A percentile compares a stretch with the other conserved stretches of the same genome.
These are phyloP conservation scores for Bufo bufo DNA, from an alignment of 2,113 vertebrate species.

Conservation along the genomic window DNA sequence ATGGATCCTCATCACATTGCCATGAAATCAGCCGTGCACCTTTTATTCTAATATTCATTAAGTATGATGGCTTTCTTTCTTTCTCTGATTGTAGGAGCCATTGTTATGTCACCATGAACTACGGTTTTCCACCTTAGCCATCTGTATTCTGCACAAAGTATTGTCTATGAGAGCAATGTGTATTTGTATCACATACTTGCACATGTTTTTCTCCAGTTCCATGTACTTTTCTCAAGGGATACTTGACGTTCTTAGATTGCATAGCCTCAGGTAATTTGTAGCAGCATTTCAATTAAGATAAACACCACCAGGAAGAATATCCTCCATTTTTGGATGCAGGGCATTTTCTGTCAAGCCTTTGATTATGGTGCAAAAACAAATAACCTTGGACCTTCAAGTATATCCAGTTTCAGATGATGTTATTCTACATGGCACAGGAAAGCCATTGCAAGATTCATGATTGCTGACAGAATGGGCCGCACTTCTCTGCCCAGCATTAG, in stretches of 20 bases:
- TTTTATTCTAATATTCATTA: not conserved
- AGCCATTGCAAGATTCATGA: slow-evolving; percentile 33
- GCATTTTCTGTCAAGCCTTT: slow-evolving; percentile 51
- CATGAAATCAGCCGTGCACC: not conserved
- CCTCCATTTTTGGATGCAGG: slow-evolving; percentile 40
- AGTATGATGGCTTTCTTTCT: not conserved
- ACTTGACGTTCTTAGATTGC: slow-evolving; percentile 36
- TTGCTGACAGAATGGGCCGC: slow-evolving; percentile 9
- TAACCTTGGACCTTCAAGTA: slow-evolving; percentile 54
- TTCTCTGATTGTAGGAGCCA: not conserved
- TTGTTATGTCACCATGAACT: not conserved
- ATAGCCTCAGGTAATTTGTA: slow-evolving; percentile 50
- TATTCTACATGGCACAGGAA: slow-evolving; percentile 47
- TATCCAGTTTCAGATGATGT: slow-evolving; percentile 53
- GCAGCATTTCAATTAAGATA: slow-evolving; percentile 57
- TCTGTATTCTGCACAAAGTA: not conserved
- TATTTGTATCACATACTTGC: slow-evolving; percentile 28
- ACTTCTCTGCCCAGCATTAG: not conserved
- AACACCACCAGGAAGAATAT: slow-evolving; percentile 59
- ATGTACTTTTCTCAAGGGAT: slow-evolving; percentile 36
- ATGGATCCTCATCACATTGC: not conserved
- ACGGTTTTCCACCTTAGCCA: not conserved
- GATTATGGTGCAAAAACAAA: slow-evolving; percentile 56
- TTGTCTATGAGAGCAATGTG: slow-evolving; percentile 10
- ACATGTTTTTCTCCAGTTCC: slow-evolving; percentile 36